Evolutionary conservation across 2,113 vertebrate species (phyloP), one percentile per base, ranked within the genome.

Genomic region (Corythaeola cristata): DNA sequence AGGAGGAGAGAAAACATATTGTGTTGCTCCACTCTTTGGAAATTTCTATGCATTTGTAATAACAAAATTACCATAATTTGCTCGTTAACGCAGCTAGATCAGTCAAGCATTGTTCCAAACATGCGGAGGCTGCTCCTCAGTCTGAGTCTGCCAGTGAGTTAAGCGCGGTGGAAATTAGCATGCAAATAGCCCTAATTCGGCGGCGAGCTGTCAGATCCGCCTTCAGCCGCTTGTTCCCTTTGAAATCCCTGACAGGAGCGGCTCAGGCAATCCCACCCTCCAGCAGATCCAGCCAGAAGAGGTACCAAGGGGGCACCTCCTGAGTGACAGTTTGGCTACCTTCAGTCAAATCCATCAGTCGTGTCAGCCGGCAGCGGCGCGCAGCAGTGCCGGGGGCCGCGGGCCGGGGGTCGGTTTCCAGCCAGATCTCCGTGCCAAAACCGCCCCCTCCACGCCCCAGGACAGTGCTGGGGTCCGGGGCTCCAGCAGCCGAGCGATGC

Each of bases 41-140:
- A 98, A 98, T 98, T 98, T 98, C 98, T 98, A 98, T 98, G 98
- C 98, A 98, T 98, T 98, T 98, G 98, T 98, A 98, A 98, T 98
- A 98, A 98, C 98, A 98, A 98, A 98, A 98, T 98, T 98, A 98
- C 98, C 98, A 98, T 98, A 98, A 98, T 98, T 98, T 98, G 98
- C 98, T 98, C 98, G 97, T 98, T 98, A 98, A 98, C 96, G 95
- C 97, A 97, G 98, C 98, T 98, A 98, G 98, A 98, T 98, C 98
- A 98, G 98, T 98, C 98, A 98, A 98, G 98, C 98, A 98, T 98
- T 98, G 98, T 98, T 98, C 98, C 97, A 96, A 97, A 96, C 97
- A 97, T 62, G 96, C 97, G 95, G 97, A 96, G 97, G 96, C 97
- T 88, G 64, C 72, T 97, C 80, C 95, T 96, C 80, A 90, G 97